Evolutionary conservation across 2,888 invertebrate species (phyloP).

Genomic region (Mesopsocus fuscifrons): DNA sequence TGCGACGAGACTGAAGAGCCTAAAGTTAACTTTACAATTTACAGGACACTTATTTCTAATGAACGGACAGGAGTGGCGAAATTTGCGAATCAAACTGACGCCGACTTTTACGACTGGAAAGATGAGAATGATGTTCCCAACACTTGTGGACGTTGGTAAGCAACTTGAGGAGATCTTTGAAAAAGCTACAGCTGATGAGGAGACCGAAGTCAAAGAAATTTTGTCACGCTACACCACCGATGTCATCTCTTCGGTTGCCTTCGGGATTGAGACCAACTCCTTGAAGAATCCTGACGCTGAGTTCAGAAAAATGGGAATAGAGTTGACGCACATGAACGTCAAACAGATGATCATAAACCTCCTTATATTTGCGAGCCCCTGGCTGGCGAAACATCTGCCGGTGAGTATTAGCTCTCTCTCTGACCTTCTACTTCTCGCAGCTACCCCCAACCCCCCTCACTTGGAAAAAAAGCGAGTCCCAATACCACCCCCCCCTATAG

Average conservation of each 20-base stretch:
- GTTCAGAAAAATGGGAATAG: constrained; percentile 12
- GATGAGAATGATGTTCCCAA: constrained; percentile 21
- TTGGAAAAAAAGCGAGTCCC: too few species aligned
- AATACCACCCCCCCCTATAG: too few species aligned
- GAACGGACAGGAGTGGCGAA: constrained; percentile 20
- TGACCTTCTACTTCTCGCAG: too few species aligned
- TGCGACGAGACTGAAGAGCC: too few species aligned
- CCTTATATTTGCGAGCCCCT: not conserved
- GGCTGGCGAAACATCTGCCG: not conserved
- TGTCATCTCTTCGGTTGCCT: constrained; percentile 19
- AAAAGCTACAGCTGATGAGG: constrained; percentile 12
- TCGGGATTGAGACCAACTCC: constrained; percentile 18
- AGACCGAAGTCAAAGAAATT: constrained; percentile 18
- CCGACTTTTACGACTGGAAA: constrained; percentile 22
- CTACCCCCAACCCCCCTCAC: too few species aligned
- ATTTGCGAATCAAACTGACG: constrained; percentile 19
- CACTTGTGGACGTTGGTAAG: constrained; percentile 20
- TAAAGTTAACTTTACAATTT: too few species aligned
- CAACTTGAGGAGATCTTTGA: constrained; percentile 14
- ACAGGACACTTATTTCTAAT: constrained; percentile 18
- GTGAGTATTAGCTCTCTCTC: too few species aligned
- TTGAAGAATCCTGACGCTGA: constrained; percentile 14
- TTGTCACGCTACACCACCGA: constrained; percentile 19
- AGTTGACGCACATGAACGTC: not conserved
- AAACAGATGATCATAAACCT: not conserved